Conservation (phyloP, 2,888 invertebrate genomes). For the Pandemis corylana region DNA sequence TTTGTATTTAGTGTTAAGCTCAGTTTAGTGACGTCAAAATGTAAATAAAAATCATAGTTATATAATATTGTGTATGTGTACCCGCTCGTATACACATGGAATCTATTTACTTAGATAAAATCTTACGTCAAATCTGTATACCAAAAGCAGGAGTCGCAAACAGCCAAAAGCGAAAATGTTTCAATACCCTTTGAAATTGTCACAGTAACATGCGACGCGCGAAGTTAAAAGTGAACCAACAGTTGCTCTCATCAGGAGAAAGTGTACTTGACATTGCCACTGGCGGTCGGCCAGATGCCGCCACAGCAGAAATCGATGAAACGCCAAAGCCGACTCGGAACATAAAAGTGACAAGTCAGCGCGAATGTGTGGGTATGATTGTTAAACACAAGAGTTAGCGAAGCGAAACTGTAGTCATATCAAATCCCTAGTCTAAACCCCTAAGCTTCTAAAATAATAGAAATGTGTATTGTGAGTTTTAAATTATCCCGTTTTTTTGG, state of each 20-base stretch:
- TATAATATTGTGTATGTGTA: no score
- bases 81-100: no score
- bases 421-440: no score
- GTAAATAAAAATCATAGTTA: not conserved
- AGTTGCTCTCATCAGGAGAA: conserved; percentile 5
- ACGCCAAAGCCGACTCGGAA: not conserved
- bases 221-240: conserved; percentile 1
- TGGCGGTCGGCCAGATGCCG: conserved; percentile 20
- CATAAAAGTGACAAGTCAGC: not conserved
- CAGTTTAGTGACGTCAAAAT: no score
- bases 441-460: no score
- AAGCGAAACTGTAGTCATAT: no score
- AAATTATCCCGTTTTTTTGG: no score
- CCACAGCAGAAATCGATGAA: conserved; percentile 15
- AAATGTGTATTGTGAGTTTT: no score
- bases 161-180: no score
- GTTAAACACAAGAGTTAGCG: not conserved
- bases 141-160: no score
- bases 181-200: not conserved
- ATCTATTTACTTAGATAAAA: no score
- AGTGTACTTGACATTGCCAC: conserved; percentile 29
- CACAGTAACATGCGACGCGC: not conserved
- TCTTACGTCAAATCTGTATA: no score
- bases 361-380: not conserved
- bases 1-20: not conserved